phyloP scores from a whole-genome alignment of 1,140 invertebrate genomes.

The Hyphantria cunea region DNA sequence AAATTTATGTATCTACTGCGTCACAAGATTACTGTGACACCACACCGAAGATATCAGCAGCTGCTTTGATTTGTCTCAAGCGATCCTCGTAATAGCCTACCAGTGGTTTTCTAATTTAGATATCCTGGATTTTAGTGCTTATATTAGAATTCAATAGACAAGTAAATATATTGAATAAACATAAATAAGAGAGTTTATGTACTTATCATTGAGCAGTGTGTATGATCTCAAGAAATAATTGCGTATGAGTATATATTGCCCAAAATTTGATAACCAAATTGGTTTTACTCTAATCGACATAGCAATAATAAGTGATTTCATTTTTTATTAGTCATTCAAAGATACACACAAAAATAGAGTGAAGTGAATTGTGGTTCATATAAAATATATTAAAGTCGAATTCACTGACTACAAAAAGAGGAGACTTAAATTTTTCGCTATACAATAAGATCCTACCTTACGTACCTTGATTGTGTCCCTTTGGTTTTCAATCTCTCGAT shows the following conservation, averaged over 20 bases:
- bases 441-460: no score
- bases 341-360: no score
- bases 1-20: slow-evolving; percentile 75
- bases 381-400: no score
- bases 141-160: slow-evolving; percentile 1
- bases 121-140: slow-evolving; percentile 20
- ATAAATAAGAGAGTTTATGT: neutral
- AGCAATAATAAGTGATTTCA: neutral
- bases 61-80: slow-evolving; percentile 57
- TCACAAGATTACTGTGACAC: slow-evolving; percentile 62
- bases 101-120: slow-evolving; percentile 31
- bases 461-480: no score
- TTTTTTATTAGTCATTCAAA: neutral
- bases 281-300: no score
- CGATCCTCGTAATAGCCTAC: slow-evolving; percentile 26
- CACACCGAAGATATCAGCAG: slow-evolving; percentile 50
- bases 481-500: neutral
- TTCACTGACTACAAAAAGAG: no score
- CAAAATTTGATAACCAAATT: no score
- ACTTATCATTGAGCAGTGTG: no score
- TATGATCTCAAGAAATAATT: no score
- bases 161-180: neutral
- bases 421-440: no score
- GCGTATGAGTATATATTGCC: no score
- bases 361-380: no score